Conservation (phyloP, 2,888 invertebrate genomes). For the Diarsia mendica region DNA sequence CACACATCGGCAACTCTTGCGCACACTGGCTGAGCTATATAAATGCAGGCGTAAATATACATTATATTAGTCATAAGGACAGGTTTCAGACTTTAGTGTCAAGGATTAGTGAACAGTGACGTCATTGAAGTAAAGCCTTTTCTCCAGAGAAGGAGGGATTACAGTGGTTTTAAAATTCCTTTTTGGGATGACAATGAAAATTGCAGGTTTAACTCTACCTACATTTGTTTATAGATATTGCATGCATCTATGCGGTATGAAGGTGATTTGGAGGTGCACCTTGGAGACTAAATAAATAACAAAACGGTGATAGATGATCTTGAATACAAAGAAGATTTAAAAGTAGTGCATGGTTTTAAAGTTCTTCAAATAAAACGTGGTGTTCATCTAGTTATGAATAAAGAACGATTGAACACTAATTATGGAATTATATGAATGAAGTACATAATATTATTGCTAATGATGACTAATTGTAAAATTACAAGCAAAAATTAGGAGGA, state of each 20-base stretch:
- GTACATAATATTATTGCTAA: not conserved
- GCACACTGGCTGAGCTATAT: constrained; percentile 22
- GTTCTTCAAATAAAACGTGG: not conserved
- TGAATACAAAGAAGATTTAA: constrained; percentile 1
- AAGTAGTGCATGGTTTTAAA: not conserved
- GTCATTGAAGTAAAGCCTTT: constrained; percentile 44
- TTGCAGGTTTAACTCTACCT: not conserved
- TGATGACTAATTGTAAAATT: not conserved
- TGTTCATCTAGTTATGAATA: no score
- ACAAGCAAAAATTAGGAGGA: not conserved
- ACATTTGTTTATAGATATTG: not conserved
- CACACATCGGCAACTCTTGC: constrained; percentile 29
- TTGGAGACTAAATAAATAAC: not conserved
- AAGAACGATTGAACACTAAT: not conserved
- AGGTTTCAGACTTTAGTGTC: constrained; percentile 63
- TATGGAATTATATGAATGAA: not conserved
- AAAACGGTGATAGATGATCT: not conserved
- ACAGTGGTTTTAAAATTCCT: constrained; percentile 1
- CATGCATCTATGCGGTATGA: not conserved
- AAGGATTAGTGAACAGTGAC: constrained; percentile 57
- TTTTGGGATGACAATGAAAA: constrained; percentile 11
- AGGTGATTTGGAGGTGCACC: constrained; percentile 38
- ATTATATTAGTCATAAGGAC: constrained; percentile 61
- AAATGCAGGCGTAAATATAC: constrained; percentile 50
- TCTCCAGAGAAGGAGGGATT: constrained; percentile 2